Conservation (phyloP, 1,140 invertebrate genomes). For the Leptinotarsa lineolata region DNA sequence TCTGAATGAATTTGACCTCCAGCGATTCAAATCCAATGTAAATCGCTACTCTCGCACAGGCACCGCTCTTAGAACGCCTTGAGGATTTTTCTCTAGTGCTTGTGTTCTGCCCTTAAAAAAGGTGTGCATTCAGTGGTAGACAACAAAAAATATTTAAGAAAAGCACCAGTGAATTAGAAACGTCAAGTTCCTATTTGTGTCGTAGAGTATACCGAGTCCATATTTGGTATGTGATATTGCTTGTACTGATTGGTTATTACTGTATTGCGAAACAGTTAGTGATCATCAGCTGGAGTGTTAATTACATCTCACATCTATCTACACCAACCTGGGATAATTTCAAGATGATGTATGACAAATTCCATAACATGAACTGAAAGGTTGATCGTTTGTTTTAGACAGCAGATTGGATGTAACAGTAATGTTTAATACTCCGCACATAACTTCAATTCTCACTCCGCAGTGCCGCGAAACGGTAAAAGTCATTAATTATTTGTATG, state of each 20-base stretch:
- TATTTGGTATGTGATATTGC: neutral
- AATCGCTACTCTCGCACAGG: too few species aligned
- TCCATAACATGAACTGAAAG: neutral
- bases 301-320: conserved; percentile 1
- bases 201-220: neutral
- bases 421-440: neutral
- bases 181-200: neutral
- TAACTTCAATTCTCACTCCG: too few species aligned
- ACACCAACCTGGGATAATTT: neutral
- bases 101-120: too few species aligned
- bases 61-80: too few species aligned
- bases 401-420: neutral
- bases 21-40: too few species aligned
- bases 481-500: too few species aligned
- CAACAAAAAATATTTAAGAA: too few species aligned
- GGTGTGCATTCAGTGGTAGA: too few species aligned
- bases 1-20: too few species aligned
- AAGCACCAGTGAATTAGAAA: too few species aligned
- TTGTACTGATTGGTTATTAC: neutral
- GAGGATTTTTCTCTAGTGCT: too few species aligned
- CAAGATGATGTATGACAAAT: neutral
- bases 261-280: conserved; percentile 3
- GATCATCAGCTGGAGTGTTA: conserved; percentile 5
- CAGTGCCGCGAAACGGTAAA: too few species aligned
- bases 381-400: neutral